Evolutionary conservation across 2,888 invertebrate genomes (phyloP), one percentile per base, ranked within the genome.

Genomic region (Exocentrus adspersus): DNA sequence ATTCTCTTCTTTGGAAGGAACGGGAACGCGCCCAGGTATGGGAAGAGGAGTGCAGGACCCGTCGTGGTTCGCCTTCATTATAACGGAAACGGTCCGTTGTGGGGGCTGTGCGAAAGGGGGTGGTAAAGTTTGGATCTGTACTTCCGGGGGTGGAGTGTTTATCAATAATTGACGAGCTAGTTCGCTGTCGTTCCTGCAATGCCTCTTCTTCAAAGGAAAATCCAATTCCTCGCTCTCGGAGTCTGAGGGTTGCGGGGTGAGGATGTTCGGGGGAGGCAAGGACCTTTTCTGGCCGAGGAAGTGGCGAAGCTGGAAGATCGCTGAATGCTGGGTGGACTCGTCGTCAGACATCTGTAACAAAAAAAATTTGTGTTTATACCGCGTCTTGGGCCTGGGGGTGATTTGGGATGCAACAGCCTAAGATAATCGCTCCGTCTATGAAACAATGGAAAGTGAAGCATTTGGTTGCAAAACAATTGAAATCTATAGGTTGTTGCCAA

Each of bases 161-260:
- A 57, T 57, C 16, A 57, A 30, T 12, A 57, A 46, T 20, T 57
- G 57, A 45, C 57, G 57, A 68, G 86, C 86, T 73, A 88, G 81
- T 78, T 88, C 88, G 74, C 85, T 84, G 79, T 86, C 86, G 75
- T 88, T 83, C 41, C 82, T 75, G 68, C 75, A 83, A 65, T 79
- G 87, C 87, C 72, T 87, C 87, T 81, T 93, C 89, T 72, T 90
- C 86, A 79, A 81, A 72, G 82, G 82, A 53, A 78, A 79, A 43
- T 82, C 81, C 43, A 77, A 69, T 51, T 83, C 69, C 65, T 83
- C 82, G 63, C 83, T 81, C 84, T 94, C 94, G 0, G 92, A 92
- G 81, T 95, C 94, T 0, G 94, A 94, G 16, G 93, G 92, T 81
- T 94, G 93, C 0, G 94, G 94, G 2, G 94, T 94, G 60, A 92